Evolutionary conservation across 2,888 invertebrate genomes (phyloP).

Genomic region (Apodemia duryi): DNA sequence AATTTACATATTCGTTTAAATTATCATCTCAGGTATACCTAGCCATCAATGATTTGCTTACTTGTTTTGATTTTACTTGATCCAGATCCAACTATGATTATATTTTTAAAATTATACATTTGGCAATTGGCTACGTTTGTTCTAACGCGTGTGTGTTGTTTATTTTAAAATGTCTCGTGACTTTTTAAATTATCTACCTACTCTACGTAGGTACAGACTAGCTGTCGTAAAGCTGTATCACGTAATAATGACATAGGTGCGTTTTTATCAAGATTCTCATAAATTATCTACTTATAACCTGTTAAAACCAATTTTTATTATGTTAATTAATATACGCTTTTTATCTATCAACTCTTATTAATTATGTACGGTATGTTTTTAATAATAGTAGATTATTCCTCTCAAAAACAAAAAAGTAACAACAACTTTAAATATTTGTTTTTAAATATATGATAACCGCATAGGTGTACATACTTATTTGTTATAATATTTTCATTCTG

Average conservation of each 20-base stretch:
- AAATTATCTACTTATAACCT: neutral
- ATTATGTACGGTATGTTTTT: too few species aligned
- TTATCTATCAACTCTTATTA: too few species aligned
- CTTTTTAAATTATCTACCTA: constrained; percentile 31
- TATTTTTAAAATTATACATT: constrained; percentile 11
- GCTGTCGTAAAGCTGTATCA: constrained; percentile 1
- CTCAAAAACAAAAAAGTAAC: too few species aligned
- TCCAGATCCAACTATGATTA: neutral
- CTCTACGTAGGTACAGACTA: constrained; percentile 15
- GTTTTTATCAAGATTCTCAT: neutral
- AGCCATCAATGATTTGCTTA: neutral
- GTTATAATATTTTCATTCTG: too few species aligned
- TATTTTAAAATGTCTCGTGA: constrained; percentile 60
- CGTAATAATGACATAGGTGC: neutral
- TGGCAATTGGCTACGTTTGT: constrained; percentile 14
- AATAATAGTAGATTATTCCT: too few species aligned
- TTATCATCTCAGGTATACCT: neutral
- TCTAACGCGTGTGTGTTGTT: constrained; percentile 41
- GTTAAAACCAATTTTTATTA: neutral
- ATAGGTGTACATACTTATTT: too few species aligned
- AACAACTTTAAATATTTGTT: too few species aligned
- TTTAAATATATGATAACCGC: too few species aligned
- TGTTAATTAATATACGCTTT: neutral
- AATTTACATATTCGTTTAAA: neutral
- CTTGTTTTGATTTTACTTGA: neutral